Percentiles rank a stretch among this genome's conserved stretches.
These are phyloP conservation scores for Nebria brevicollis DNA, from an alignment of 2,888 invertebrate species.

Conservation along the genomic window DNA sequence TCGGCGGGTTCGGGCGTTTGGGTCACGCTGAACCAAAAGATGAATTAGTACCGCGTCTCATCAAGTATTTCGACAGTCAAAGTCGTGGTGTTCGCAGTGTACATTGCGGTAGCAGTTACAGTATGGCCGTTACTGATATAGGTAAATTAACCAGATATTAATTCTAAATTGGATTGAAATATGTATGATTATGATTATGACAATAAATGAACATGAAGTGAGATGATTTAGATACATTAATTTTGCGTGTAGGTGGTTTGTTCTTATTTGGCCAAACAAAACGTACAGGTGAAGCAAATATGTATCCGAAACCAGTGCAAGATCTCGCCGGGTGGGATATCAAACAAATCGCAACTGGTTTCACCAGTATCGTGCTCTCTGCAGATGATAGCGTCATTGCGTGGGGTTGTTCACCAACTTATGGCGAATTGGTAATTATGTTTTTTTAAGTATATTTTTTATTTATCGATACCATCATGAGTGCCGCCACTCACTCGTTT, in stretches of 20 bases:
- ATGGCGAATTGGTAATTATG: conserved; percentile 84
- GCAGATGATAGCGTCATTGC: conserved; percentile 92
- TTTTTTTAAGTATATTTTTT: no score
- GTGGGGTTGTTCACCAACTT: conserved; percentile 95
- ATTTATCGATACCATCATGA: no score
- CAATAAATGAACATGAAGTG: not conserved
- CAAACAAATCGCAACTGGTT: conserved; percentile 82
- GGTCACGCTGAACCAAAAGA: conserved; percentile 95
- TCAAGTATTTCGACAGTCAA: conserved; percentile 89
- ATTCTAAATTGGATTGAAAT: not conserved
- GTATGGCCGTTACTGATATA: conserved; percentile 83
- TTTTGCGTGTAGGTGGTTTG: conserved; percentile 66
- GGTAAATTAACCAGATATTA: conserved; percentile 62
- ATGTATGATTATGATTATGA: not conserved
- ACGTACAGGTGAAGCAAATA: conserved; percentile 92
- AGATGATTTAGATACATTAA: conserved; percentile 21
- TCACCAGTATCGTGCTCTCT: conserved; percentile 85
- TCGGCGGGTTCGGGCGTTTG: conserved; percentile 92
- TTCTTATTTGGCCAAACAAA: conserved; percentile 93
- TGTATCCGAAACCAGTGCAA: conserved; percentile 95
- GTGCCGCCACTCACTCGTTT: not conserved
- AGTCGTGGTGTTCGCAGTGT: conserved; percentile 85
- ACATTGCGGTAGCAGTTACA: conserved; percentile 87
- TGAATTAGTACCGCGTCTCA: conserved; percentile 82
- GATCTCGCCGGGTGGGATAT: conserved; percentile 95